Conservation (phyloP, 2,113 vertebrate species). For the Pedionomus torquatus region DNA sequence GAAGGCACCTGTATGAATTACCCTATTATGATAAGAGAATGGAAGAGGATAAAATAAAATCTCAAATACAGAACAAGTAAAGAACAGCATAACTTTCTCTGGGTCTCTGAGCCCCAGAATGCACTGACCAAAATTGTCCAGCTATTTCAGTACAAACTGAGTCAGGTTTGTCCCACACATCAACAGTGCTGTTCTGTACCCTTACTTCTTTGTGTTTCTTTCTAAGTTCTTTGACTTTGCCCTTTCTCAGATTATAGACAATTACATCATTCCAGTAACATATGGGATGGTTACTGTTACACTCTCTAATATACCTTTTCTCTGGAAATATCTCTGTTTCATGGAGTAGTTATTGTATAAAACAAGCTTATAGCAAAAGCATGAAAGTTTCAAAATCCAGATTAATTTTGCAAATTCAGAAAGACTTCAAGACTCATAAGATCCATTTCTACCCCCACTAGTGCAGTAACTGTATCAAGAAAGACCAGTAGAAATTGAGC, state of each 20-base stretch:
- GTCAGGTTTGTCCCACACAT: not conserved
- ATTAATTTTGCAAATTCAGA: not conserved
- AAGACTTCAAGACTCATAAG: not conserved
- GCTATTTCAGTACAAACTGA: not conserved
- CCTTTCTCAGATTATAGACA: not conserved
- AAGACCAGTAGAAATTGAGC: not conserved
- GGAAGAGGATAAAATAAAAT: not conserved
- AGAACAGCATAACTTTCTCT: not conserved
- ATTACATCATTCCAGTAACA: not conserved
- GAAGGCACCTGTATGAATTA: not conserved
- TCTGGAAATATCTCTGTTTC: not conserved
- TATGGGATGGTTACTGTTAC: not conserved
- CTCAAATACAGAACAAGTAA: not conserved
- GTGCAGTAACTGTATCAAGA: not conserved
- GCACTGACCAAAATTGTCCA: not conserved
- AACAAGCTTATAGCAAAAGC: not conserved
- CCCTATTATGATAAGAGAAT: not conserved
- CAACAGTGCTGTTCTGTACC: not conserved
- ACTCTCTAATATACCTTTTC: not conserved
- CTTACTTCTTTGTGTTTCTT: not conserved
- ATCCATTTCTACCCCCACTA: not conserved
- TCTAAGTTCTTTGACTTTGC: not conserved
- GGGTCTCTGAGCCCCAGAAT: not conserved
- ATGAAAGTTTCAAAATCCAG: not conserved
- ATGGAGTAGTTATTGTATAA: not conserved